Evolutionary conservation across 2,113 vertebrate genomes (phyloP).

Genomic region (Phalacrocorax carbo): DNA sequence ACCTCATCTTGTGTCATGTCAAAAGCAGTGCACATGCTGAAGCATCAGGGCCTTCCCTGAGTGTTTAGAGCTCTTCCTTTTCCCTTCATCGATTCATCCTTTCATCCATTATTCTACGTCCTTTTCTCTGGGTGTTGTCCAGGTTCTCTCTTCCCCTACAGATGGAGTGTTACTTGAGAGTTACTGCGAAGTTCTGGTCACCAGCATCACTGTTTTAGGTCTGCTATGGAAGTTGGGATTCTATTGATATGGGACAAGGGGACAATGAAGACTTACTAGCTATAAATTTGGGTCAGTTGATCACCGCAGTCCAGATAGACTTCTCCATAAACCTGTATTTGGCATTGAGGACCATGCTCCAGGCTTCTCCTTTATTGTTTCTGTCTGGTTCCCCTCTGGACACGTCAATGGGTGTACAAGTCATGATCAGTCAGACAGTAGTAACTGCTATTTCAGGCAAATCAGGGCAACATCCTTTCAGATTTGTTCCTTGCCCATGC

Average conservation of each 20-base stretch:
- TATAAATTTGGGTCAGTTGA: background rate
- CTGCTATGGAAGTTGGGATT: background rate
- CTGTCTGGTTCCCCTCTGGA: background rate
- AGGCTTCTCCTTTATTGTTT: background rate
- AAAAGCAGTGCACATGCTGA: background rate
- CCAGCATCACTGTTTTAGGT: background rate
- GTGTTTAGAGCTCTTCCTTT: background rate
- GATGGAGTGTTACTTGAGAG: background rate
- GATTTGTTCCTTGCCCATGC: background rate
- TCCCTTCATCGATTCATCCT: background rate
- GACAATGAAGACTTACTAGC: background rate
- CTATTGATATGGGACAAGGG: background rate
- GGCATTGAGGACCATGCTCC: background rate
- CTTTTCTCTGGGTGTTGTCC: background rate
- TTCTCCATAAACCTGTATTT: background rate
- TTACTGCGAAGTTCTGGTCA: background rate
- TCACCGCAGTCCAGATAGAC: background rate
- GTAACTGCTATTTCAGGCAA: background rate
- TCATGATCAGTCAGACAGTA: background rate
- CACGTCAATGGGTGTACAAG: background rate
- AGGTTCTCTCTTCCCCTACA: background rate
- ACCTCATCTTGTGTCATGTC: background rate
- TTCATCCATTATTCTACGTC: background rate
- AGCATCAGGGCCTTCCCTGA: background rate
- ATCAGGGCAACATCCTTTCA: background rate